These are phyloP conservation scores for Rhinoraja longicauda DNA, from an alignment of 2,797 vertebrate species.

Conservation along the genomic window DNA sequence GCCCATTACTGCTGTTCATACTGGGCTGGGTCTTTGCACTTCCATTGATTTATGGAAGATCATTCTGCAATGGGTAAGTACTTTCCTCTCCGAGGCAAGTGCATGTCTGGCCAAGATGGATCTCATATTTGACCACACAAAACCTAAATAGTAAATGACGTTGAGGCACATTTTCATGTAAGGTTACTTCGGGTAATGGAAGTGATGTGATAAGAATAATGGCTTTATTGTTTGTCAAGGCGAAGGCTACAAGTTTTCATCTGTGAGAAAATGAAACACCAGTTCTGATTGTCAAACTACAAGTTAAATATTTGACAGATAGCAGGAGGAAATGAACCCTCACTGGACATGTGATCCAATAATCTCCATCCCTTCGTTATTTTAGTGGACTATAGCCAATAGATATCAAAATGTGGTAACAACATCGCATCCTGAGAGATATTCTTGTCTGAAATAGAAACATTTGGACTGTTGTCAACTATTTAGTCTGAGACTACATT, in stretches of 20 bases:
- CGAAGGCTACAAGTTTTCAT: not conserved
- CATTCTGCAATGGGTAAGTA: not conserved
- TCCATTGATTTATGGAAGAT: not conserved
- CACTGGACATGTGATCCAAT: conserved; percentile 2
- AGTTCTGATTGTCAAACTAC: conserved; percentile 11
- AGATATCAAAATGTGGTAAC: not conserved
- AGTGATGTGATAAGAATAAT: conserved; percentile 21
- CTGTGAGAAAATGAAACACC: conserved; percentile 9
- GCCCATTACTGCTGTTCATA: not conserved
- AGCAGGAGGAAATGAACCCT: conserved; percentile 1
- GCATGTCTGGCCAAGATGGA: not conserved
- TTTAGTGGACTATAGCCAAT: not conserved
- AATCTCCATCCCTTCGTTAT: conserved; percentile 12
- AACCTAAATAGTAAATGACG: not conserved
- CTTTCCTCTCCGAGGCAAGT: not conserved
- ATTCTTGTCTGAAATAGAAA: not conserved
- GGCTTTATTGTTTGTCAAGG: not conserved
- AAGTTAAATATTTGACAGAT: conserved; percentile 20
- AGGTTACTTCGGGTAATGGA: not conserved
- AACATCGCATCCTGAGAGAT: not conserved
- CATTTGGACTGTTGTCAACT: not conserved
- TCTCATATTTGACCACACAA: not conserved
- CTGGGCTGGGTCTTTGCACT: not conserved
- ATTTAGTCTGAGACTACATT: not conserved
- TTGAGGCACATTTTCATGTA: not conserved